Conservation (phyloP, 2,888 invertebrate genomes). For the Nemotelus nigrinus region DNA sequence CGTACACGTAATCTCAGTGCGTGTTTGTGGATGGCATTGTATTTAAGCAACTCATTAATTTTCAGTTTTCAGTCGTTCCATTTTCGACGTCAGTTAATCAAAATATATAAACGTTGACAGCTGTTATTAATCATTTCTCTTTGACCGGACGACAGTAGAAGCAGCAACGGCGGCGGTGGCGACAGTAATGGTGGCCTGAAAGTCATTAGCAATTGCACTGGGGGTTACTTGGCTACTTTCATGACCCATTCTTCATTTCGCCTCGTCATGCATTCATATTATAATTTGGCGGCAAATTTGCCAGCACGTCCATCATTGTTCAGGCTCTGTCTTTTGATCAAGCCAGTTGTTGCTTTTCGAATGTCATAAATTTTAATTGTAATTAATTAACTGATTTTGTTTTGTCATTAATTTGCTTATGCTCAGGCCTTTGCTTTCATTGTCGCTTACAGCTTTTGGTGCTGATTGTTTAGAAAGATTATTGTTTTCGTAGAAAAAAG, state of each 20-base stretch:
- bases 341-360: constrained; percentile 6
- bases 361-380: constrained; percentile 45
- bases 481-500: too few species aligned
- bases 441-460: background rate
- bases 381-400: constrained; percentile 44
- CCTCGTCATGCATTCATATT: background rate
- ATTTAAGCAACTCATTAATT: constrained; percentile 49
- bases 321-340: constrained; percentile 32
- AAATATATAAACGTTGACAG: constrained; percentile 51
- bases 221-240: background rate
- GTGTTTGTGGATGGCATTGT: constrained; percentile 15
- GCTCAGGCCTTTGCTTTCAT: constrained; percentile 37
- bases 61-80: constrained; percentile 49
- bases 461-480: too few species aligned
- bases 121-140: constrained; percentile 49
- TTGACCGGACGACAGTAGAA: constrained; percentile 46
- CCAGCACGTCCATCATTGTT: constrained; percentile 5
- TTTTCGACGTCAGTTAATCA: constrained; percentile 51
- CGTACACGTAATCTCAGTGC: background rate
- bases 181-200: constrained; percentile 27
- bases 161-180: background rate
- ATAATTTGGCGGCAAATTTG: constrained; percentile 31
- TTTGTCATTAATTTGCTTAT: constrained; percentile 43
- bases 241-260: background rate
- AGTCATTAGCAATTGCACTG: constrained; percentile 41